A percentile compares a stretch with the other conserved stretches of the same genome.
These are phyloP conservation scores for Ginglymostoma cirratum DNA, from an alignment of 2,113 vertebrate species.

Conservation along the genomic window DNA sequence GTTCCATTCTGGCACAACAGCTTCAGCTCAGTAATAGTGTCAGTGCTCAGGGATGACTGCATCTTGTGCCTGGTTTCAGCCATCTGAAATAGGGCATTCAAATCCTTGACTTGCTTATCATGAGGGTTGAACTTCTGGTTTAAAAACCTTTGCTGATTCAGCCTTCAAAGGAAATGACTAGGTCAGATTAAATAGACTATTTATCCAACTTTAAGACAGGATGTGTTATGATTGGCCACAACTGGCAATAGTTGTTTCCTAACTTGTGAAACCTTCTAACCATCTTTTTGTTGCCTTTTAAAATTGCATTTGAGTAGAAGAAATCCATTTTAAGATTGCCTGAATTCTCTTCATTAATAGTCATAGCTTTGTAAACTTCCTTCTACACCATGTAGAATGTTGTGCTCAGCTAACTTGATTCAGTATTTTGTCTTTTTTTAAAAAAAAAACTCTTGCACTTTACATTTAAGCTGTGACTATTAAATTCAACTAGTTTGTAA, in stretches of 20 bases:
- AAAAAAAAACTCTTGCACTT: background rate
- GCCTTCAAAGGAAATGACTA: background rate
- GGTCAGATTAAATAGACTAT: background rate
- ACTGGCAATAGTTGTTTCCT: background rate
- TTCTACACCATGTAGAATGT: background rate
- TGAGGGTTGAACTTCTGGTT: background rate
- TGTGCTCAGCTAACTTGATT: background rate
- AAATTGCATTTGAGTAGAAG: background rate
- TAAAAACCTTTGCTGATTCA: background rate
- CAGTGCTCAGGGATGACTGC: background rate
- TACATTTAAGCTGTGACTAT: background rate
- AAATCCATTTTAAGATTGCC: background rate
- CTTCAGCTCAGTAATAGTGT: no score
- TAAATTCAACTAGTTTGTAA: background rate
- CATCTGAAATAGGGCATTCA: background rate
- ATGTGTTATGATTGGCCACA: no score
- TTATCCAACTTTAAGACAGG: no score
- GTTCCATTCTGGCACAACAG: no score
- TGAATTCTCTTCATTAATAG: background rate
- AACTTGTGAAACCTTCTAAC: background rate
- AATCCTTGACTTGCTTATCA: background rate
- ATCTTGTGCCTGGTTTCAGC: background rate
- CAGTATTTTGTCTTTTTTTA: background rate
- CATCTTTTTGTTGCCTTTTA: background rate
- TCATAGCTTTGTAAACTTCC: background rate